These are phyloP conservation scores for Drosophila meridiana DNA, from an alignment of 2,888 invertebrate species.

Conservation along the genomic window DNA sequence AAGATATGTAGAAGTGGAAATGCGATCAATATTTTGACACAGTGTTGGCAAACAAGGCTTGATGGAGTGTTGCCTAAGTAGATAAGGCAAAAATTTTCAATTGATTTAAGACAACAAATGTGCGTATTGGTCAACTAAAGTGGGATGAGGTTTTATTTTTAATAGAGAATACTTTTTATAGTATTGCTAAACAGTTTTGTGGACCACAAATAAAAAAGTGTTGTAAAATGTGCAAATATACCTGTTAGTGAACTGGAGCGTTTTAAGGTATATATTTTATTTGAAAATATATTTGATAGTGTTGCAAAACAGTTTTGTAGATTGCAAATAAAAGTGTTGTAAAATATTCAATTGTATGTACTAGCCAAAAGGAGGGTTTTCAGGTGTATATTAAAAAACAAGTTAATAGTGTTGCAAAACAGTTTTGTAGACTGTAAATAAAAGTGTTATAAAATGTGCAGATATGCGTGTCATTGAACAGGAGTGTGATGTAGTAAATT, in stretches of 20 bases:
- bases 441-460: neutral
- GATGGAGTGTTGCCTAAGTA: neutral
- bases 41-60: slow-evolving; percentile 18
- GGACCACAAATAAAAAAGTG: neutral
- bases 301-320: neutral
- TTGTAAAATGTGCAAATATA: neutral
- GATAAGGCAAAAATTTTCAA: neutral
- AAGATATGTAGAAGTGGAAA: neutral
- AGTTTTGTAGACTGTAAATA: too few relatives aligned
- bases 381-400: too few relatives aligned
- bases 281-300: neutral
- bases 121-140: neutral
- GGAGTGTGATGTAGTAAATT: too few relatives aligned
- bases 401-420: too few relatives aligned
- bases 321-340: neutral
- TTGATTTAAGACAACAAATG: slow-evolving; percentile 13
- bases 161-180: neutral
- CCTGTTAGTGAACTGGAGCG: too few relatives aligned
- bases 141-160: neutral
- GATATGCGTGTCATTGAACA: too few relatives aligned
- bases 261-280: too few relatives aligned
- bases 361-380: too few relatives aligned
- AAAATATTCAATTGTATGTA: neutral
- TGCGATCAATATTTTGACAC: slow-evolving; percentile 42
- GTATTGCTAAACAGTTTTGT: neutral